Evolutionary conservation across 2,888 invertebrate species (phyloP).

Genomic region (Yponomeuta cagnagella): DNA sequence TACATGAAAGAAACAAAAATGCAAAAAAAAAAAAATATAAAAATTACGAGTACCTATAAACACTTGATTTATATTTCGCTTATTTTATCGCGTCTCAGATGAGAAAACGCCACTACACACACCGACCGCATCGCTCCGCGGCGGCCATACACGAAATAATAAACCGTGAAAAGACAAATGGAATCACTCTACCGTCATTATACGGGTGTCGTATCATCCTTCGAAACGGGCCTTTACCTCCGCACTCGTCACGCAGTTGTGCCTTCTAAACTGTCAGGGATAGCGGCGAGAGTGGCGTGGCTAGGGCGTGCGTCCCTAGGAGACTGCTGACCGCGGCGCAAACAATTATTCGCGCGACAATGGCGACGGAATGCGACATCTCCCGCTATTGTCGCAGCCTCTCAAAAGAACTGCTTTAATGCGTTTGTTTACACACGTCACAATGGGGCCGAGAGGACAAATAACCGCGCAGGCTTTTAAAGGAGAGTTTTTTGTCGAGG

Average conservation of each 20-base stretch:
- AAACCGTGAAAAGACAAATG: constrained; percentile 8
- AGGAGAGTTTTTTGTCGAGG: neutral
- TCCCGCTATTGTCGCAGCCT: neutral
- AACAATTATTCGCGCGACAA: constrained; percentile 15
- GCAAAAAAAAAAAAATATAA: too few relatives aligned
- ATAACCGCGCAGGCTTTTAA: neutral
- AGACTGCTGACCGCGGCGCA: constrained; percentile 5
- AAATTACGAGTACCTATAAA: too few relatives aligned
- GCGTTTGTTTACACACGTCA: constrained; percentile 7
- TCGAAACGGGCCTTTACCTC: constrained; percentile 2
- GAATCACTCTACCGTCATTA: constrained; percentile 10
- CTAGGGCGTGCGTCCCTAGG: neutral
- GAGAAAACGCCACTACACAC: too few relatives aligned
- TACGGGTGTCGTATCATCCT: constrained; percentile 12
- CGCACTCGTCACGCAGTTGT: neutral
- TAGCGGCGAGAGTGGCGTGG: neutral
- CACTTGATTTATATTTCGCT: too few relatives aligned
- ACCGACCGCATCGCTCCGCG: too few relatives aligned
- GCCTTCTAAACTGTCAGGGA: neutral
- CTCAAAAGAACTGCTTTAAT: constrained; percentile 1
- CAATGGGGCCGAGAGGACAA: neutral
- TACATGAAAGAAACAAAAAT: too few relatives aligned
- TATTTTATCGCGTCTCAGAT: too few relatives aligned
- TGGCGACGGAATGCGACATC: constrained; percentile 10
- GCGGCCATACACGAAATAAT: constrained; percentile 6